phyloP scores from a whole-genome alignment of 2,888 invertebrate genomes.

The Pandemis heparana region DNA sequence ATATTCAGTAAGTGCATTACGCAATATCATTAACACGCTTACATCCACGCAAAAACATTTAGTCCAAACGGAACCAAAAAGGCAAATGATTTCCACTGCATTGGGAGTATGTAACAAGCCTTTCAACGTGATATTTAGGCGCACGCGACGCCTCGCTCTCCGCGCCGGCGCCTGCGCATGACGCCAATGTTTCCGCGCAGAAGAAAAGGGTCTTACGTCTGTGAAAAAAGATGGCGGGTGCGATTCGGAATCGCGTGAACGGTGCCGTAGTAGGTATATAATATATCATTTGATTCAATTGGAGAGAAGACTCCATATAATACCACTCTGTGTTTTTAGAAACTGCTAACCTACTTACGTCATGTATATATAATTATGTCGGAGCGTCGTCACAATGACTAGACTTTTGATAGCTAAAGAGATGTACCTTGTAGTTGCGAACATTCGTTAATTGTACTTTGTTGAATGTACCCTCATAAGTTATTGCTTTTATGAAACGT shows the following conservation, averaged over 20 bases:
- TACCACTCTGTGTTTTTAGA: too few species aligned
- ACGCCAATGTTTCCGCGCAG: constrained; percentile 58
- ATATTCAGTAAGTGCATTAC: neutral
- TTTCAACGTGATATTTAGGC: constrained; percentile 53
- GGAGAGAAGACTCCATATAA: too few species aligned
- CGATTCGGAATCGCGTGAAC: neutral
- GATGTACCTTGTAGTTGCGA: too few species aligned
- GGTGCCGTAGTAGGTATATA: neutral
- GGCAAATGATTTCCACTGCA: constrained; percentile 33
- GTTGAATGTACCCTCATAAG: too few species aligned
- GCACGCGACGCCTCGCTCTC: constrained; percentile 49
- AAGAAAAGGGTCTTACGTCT: constrained; percentile 56
- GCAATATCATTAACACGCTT: constrained; percentile 51
- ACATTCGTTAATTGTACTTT: too few species aligned
- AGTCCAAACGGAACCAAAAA: constrained; percentile 40
- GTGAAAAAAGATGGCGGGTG: neutral
- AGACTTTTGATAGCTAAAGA: too few species aligned
- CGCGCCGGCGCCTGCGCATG: constrained; percentile 67
- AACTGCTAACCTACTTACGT: too few species aligned
- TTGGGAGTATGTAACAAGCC: constrained; percentile 30
- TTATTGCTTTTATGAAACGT: too few species aligned
- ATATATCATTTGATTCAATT: neutral
- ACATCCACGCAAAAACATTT: constrained; percentile 49
- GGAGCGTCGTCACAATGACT: too few species aligned
- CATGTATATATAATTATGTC: too few species aligned